A percentile compares a stretch with the other conserved stretches of the same genome.
These are phyloP conservation scores for Latrodectus geometricus DNA, from an alignment of 1,140 invertebrate genomes.

Conservation along the genomic window DNA sequence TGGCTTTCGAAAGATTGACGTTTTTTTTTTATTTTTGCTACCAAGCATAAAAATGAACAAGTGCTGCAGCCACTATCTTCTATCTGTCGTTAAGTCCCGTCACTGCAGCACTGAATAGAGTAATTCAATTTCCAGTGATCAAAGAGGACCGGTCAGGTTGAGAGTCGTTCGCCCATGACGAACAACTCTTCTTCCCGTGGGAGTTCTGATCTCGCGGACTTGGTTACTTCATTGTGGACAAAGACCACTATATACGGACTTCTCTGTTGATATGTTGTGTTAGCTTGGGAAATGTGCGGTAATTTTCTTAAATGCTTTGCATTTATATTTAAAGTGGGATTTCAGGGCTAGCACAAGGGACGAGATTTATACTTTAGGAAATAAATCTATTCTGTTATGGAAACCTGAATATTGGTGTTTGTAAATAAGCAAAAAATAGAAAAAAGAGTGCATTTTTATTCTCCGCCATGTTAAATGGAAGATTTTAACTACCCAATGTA, in stretches of 20 bases:
- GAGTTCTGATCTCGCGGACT: background rate
- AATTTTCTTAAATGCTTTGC: too few species aligned
- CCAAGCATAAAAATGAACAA: background rate
- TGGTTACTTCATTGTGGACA: background rate
- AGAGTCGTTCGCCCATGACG: slow-evolving; percentile 13
- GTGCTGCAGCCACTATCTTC: background rate
- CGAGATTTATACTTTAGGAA: too few species aligned
- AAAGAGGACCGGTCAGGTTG: slow-evolving; percentile 4
- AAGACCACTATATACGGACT: background rate
- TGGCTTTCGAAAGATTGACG: background rate
- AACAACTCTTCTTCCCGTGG: slow-evolving; percentile 1
- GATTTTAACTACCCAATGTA: too few species aligned
- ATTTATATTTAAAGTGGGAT: too few species aligned
- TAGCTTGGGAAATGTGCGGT: too few species aligned
- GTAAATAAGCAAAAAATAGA: too few species aligned
- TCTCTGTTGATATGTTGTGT: too few species aligned
- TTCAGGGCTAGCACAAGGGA: too few species aligned
- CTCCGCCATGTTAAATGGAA: too few species aligned
- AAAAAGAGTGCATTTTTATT: too few species aligned
- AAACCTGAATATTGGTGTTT: too few species aligned
- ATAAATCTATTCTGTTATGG: too few species aligned
- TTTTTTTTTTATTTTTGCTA: background rate
- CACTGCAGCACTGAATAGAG: background rate
- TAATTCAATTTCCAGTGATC: slow-evolving; percentile 25
- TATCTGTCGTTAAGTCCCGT: background rate